A percentile compares a stretch with the other conserved stretches of the same genome.
phyloP scores from a whole-genome alignment of 2,797 vertebrate species.

The Hippocampus kuda region DNA sequence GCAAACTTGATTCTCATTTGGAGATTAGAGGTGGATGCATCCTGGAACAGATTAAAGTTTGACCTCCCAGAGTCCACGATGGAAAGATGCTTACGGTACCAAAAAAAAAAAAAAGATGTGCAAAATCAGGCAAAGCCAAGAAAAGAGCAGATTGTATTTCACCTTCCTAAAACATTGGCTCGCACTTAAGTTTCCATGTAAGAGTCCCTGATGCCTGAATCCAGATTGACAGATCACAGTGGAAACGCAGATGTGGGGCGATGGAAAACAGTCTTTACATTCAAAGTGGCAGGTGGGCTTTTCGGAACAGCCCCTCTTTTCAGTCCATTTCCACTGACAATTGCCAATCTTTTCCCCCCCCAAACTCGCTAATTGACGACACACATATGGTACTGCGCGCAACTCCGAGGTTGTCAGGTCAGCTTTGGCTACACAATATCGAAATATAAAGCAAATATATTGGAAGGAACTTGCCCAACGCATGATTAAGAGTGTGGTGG shows the following conservation, averaged over 20 bases:
- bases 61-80: neutral
- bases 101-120: neutral
- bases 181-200: neutral
- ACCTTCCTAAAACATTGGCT: slow-evolving; percentile 1
- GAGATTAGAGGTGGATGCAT: neutral
- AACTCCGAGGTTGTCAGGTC: too few species aligned
- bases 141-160: neutral
- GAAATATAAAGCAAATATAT: too few species aligned
- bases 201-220: neutral
- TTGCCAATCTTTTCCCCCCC: neutral
- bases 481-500: too few species aligned
- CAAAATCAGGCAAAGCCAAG: neutral
- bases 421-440: too few species aligned
- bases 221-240: slow-evolving; percentile 2
- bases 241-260: slow-evolving; percentile 13
- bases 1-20: neutral
- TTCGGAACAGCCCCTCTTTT: neutral
- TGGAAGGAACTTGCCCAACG: too few species aligned
- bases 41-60: neutral
- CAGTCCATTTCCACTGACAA: neutral
- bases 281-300: slow-evolving; percentile 37
- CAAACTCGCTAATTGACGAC: neutral
- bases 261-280: slow-evolving; percentile 26
- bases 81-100: neutral
- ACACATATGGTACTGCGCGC: too few species aligned